Percentiles rank a stretch among this genome's conserved stretches.
Evolutionary conservation across 1,140 invertebrate species (phyloP).

Genomic region (Apis florea): DNA sequence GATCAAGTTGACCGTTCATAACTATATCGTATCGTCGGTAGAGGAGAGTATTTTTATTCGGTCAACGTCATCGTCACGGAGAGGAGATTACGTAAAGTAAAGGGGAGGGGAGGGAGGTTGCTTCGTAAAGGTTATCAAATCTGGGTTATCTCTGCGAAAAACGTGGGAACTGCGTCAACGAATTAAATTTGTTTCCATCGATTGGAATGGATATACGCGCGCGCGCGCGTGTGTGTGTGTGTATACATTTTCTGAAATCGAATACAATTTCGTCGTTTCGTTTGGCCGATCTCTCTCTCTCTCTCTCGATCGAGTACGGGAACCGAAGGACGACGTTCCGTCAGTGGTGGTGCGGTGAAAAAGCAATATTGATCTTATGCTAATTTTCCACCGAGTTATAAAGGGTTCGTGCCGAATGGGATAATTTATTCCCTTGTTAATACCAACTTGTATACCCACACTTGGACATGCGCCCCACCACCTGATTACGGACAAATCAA

Average conservation of each 20-base stretch:
- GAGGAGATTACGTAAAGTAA: constrained; percentile 13
- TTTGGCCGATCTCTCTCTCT: too few relatives aligned
- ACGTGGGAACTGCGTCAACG: background rate
- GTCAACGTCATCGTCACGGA: background rate
- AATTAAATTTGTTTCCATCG: background rate
- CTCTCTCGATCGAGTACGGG: background rate
- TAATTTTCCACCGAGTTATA: constrained; percentile 70
- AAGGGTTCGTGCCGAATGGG: constrained; percentile 71
- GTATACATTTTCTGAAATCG: background rate
- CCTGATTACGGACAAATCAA: constrained; percentile 52
- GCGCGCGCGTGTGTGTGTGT: too few relatives aligned
- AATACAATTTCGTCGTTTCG: background rate
- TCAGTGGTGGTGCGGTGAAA: constrained; percentile 64
- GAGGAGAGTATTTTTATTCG: constrained; percentile 21
- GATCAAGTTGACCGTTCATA: constrained; percentile 4
- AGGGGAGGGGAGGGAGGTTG: background rate
- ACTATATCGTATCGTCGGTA: background rate
- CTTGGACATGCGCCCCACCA: constrained; percentile 40
- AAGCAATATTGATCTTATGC: constrained; percentile 74
- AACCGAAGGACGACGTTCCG: constrained; percentile 34
- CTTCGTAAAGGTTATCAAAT: background rate
- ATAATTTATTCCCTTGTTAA: constrained; percentile 73
- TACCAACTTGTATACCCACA: constrained; percentile 59
- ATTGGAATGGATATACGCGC: background rate
- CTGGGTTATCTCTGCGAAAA: background rate